Evolutionary conservation across 92 coral and sea anemone species (phyloP).

Genomic region (Zoanthus solanderi): DNA sequence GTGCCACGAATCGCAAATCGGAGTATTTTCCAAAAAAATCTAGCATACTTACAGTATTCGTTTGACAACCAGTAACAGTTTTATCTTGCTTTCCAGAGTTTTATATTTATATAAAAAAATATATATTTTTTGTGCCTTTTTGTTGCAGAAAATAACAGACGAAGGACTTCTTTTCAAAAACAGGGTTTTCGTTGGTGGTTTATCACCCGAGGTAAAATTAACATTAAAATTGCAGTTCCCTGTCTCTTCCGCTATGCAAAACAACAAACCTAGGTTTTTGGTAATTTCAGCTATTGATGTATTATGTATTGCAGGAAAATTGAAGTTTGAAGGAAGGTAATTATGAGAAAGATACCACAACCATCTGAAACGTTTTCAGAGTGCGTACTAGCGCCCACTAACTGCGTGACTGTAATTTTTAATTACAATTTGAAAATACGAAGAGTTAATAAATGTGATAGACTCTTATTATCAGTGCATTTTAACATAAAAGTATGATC

Average conservation of each 20-base stretch:
- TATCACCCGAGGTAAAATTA: conserved; percentile 74
- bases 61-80: not conserved
- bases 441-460: not conserved
- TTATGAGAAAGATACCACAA: not conserved
- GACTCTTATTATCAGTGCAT: not conserved
- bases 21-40: not conserved
- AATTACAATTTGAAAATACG: too few relatives aligned
- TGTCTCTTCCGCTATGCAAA: not conserved
- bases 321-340: not conserved
- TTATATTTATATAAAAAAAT: too few relatives aligned
- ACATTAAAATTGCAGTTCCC: not conserved
- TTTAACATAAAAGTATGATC: not conserved
- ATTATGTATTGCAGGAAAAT: not conserved
- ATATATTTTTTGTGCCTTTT: not conserved
- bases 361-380: too few relatives aligned
- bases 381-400: too few relatives aligned
- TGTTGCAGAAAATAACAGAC: conserved; percentile 39
- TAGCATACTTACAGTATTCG: too few relatives aligned
- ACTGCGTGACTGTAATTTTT: too few relatives aligned
- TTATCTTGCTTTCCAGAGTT: not conserved
- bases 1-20: not conserved
- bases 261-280: not conserved
- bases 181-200: conserved; percentile 91
- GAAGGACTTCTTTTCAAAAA: conserved; percentile 39
- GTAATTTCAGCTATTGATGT: not conserved